Conservation (phyloP, 2,797 vertebrate species). For the Spondyliosoma cantharus region DNA sequence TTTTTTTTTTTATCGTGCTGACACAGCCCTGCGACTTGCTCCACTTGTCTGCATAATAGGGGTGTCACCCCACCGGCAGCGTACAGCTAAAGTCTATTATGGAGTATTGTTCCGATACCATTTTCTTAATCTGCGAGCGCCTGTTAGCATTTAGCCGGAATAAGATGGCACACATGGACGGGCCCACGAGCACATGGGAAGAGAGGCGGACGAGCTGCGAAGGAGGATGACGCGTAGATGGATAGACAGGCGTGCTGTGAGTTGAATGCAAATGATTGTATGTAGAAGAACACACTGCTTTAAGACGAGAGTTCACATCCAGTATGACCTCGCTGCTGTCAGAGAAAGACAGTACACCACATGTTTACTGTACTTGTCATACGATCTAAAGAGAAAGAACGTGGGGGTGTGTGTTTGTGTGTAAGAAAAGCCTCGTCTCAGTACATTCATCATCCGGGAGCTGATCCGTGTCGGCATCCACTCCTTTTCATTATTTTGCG, state of each 20-base stretch:
- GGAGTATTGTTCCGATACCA: slow-evolving; percentile 58
- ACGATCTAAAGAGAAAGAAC: background rate
- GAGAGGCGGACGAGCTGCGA: background rate
- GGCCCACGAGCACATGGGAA: background rate
- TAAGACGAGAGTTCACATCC: slow-evolving; percentile 26
- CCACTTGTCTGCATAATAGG: slow-evolving; percentile 78
- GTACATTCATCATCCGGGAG: slow-evolving; percentile 46
- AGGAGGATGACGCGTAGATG: background rate
- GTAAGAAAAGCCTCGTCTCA: slow-evolving; percentile 20
- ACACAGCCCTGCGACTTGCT: slow-evolving; percentile 71
- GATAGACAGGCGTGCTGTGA: background rate
- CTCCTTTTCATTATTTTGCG: slow-evolving; percentile 46
- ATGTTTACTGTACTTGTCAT: slow-evolving; percentile 27
- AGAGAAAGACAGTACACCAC: slow-evolving; percentile 22
- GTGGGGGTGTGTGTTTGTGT: slow-evolving; percentile 11
- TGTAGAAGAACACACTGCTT: slow-evolving; percentile 13
- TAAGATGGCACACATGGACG: slow-evolving; percentile 20
- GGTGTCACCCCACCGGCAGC: slow-evolving; percentile 62
- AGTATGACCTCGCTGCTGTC: slow-evolving; percentile 24
- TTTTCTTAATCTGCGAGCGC: slow-evolving; percentile 62
- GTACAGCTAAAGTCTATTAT: slow-evolving; percentile 58
- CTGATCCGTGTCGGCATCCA: slow-evolving; percentile 36
- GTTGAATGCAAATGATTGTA: slow-evolving; percentile 32
- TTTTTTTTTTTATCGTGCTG: slow-evolving; percentile 45
- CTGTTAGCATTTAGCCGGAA: slow-evolving; percentile 57